Base-by-base conservation (phyloP, 2,797 vertebrate species). In the Stomatorhinus walkeri region DNA sequence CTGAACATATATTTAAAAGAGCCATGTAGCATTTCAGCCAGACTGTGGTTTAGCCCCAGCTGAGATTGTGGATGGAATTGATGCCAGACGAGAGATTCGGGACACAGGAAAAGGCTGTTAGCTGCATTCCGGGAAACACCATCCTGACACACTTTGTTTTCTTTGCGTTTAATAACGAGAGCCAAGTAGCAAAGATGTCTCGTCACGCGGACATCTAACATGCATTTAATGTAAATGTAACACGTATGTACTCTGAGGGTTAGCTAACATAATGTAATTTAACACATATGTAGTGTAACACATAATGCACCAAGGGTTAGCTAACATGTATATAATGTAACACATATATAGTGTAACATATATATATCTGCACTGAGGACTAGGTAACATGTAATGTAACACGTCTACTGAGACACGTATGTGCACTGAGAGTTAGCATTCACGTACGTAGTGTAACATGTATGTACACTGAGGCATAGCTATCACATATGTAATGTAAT, bases 61-160 rank as follows among this genome's bases (percentile, higher is more conserved):
- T 89, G 87, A 93, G 88, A 91, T 92, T 91, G 89, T 85, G 10
- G 81, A 22, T 28, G 81, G 46, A 85, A 51, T 14, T 36, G 43
- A 32, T 76, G 51, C 81, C n/a, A 24, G n/a, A 46, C 22, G n/a
- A 24, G 32, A 90, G 89, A 91, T 87, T 91, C 88, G 4, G 90
- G 93, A 92, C 93, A 93, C 91, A 90, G 93, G 92, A 46, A 92
- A 93, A 93, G 91, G 91, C 90, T 92, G 93, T 43, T 76, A 72
- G 93, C 88, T 1, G 7, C 88, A 87, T 90, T 88, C 19, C 76
- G 0, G 32, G 36, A 79, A 79, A 5, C 36, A 40, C 36, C 16
- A 19, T 36, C 46, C 19, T 59, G 85, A 22, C 8, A 49, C 46
- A 46, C 51, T 87, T 52, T 32, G 64, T 43, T 48, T 87, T 43